Evolutionary conservation across 2,888 invertebrate species (phyloP), one percentile per base, ranked within the genome.

Genomic region (Mythimna ferrago): DNA sequence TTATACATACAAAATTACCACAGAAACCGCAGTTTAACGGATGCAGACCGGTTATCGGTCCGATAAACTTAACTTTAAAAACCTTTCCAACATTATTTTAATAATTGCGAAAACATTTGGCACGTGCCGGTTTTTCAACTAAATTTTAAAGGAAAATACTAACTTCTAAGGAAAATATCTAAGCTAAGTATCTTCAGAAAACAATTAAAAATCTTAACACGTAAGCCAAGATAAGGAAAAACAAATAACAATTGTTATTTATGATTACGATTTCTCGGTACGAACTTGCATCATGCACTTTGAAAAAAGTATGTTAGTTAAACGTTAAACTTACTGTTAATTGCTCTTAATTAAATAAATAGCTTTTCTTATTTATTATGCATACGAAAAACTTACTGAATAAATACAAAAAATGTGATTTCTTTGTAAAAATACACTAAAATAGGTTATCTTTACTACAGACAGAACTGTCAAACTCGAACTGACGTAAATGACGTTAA

Each of bases 381-480:
- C 21, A 57, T n/a, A 56, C 38, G 38, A 62, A 64, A 61, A 44
- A 69, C 41, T 73, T 32, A 54, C 6, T 16, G 2, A 60, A 60
- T 57, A 44, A 32, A 62, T 14, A 71, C 32, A 76, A 54, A 71
- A 74, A 84, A 66, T 44, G 69, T 60, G 70, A 44, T 71, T 44
- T 65, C 6, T 70, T 54, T 58, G 16, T n/a, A 16, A 71, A 78
- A 78, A 84, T 72, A 53, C 19, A 26, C 26, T 5, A 19, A 26
- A 61, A 63, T 54, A 84, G 84, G 84, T 85, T 84, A 84, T 2
- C 63, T 58, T 16, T 7, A 0, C 44, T 63, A 32, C 48, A 19
- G 32, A 51, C 60, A 64, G 21, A 76, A 71, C 16, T 77, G 76
- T 81, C 83, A 84, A 73, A 74, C 14, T 70, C 14, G 6, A 44